Base-by-base conservation (phyloP, 92 coral and sea anemone species). In the Anthopleura xanthogrammica region DNA sequence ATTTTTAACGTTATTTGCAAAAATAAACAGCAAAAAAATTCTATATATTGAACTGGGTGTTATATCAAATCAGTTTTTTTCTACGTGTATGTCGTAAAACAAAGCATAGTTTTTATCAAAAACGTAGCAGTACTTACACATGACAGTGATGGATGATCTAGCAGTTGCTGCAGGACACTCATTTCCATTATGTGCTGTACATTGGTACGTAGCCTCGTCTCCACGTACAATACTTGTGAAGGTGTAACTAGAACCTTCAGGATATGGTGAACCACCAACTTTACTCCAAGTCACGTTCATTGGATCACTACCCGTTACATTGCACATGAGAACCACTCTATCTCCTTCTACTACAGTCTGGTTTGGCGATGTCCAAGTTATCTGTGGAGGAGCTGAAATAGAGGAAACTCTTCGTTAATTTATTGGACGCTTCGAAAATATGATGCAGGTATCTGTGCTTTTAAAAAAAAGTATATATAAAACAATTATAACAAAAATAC, bases 301-400 rank as follows among this genome's bases (percentile, higher is more conserved):
- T 14, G 87, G 23, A 19, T 72, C 76, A n/a, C 73, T 85, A 8
- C 88, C 88, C 70, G 78, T 78, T 36, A 50, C 88, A 65, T 77
- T 79, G n/a, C 88, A 85, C 62, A 23, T 29, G 7, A 85, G 22
- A 9, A 52, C 46, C 36, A 85, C 79, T n/a, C 50, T 71, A 20
- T 46, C 60, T 43, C 79, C 79, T 85, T 85, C 79, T 40, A 43
- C 54, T 9, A 79, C 77, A 20, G 50, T 36, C 12, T 60, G 60
- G 64, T 19, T 57, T 57, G 19, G 64, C 8, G 50, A 4, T 43
- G 50, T 4, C 5, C 5, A 43, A 4, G 50, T 43, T 43, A 43
- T 43, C 50, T 43, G 50, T 43, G 50, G 50, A 43, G 50, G 50
- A 43, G 50, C 50, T 43, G 50, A 43, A 43, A 43, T 43, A 43